phyloP scores from a whole-genome alignment of 2,113 vertebrate genomes.

The Sceloporus tristichus region DNA sequence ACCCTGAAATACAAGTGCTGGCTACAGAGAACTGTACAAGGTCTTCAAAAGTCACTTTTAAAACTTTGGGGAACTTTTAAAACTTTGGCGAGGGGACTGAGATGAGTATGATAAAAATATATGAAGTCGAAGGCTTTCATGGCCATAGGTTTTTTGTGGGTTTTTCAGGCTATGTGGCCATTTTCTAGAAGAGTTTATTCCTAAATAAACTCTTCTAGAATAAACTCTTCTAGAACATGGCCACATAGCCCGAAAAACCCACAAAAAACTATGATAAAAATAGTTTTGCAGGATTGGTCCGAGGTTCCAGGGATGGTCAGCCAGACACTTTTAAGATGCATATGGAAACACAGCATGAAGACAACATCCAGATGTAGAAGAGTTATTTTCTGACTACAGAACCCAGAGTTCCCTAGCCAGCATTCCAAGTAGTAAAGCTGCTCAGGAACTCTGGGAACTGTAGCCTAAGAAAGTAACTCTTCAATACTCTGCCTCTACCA shows the following conservation, averaged over 20 bases:
- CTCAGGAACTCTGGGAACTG: neutral
- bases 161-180: too few relatives aligned
- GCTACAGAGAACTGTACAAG: neutral
- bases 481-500: neutral
- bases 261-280: neutral
- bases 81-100: neutral
- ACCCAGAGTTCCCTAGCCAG: neutral
- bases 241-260: too few relatives aligned
- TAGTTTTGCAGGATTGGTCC: neutral
- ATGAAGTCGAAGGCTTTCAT: too few relatives aligned
- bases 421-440: neutral
- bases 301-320: neutral
- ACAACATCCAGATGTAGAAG: neutral
- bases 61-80: neutral
- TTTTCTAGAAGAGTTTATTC: too few relatives aligned
- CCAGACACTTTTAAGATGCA: neutral
- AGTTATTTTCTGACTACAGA: neutral
- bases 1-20: neutral
- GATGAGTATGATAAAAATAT: too few relatives aligned
- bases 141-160: too few relatives aligned
- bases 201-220: too few relatives aligned
- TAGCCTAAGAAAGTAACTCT: neutral
- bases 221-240: too few relatives aligned
- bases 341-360: neutral
- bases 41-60: neutral